A percentile compares a stretch with the other conserved stretches of the same genome.
Evolutionary conservation across 2,113 vertebrate genomes (phyloP).

Genomic region (Osmerus eperlanus): DNA sequence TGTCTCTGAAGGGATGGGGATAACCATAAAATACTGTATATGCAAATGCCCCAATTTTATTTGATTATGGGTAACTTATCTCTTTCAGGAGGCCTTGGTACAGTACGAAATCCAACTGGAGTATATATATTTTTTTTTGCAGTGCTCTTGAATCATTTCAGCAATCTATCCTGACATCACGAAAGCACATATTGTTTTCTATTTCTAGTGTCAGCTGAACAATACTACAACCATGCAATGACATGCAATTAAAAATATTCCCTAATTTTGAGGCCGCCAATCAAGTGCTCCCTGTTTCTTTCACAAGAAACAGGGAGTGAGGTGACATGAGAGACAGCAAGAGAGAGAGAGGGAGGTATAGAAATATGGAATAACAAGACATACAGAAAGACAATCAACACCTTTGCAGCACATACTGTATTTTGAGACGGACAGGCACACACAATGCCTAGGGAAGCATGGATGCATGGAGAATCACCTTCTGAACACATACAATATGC

Average conservation of each 20-base stretch:
- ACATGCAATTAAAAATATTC: background rate
- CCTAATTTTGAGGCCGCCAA: constrained; percentile 1
- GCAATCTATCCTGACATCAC: background rate
- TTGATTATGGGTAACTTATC: too few relatives aligned
- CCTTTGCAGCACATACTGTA: too few relatives aligned
- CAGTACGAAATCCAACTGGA: background rate
- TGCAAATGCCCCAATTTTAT: too few relatives aligned
- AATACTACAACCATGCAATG: background rate
- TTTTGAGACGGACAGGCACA: too few relatives aligned
- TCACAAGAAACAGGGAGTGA: background rate
- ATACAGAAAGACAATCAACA: background rate
- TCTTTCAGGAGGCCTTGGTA: too few relatives aligned
- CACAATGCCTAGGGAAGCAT: too few relatives aligned
- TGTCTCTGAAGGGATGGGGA: too few relatives aligned
- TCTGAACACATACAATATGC: too few relatives aligned
- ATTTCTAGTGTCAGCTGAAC: background rate
- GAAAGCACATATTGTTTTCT: background rate
- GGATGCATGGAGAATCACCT: too few relatives aligned
- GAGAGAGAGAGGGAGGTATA: background rate
- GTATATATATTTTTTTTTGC: background rate
- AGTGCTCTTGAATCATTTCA: background rate
- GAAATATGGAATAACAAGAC: background rate
- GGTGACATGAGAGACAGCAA: background rate
- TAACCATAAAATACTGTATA: too few relatives aligned
- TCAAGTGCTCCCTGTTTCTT: background rate